phyloP scores from a whole-genome alignment of 2,113 vertebrate genomes.

The Seriola aureovittata region DNA sequence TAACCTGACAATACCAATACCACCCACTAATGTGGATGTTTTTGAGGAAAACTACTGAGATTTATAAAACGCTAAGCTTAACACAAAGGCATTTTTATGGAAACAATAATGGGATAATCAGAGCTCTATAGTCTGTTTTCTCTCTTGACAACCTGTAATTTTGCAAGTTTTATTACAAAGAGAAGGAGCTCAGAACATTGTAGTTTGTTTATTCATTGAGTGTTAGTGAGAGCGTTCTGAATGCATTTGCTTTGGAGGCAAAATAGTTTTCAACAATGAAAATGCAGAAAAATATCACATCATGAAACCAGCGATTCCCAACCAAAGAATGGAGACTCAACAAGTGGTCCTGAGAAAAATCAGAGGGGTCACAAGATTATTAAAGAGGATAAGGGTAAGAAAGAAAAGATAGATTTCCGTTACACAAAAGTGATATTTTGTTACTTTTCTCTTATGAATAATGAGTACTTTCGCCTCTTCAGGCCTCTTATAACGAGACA shows the following conservation, averaged over 20 bases:
- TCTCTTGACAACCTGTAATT: conserved; percentile 31
- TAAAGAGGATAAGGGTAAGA: background rate
- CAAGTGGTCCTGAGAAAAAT: background rate
- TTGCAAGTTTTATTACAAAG: conserved; percentile 14
- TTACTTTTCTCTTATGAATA: background rate
- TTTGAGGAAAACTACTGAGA: conserved; percentile 30
- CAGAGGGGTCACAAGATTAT: background rate
- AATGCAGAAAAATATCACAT: background rate
- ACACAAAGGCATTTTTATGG: conserved; percentile 43
- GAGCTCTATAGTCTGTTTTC: background rate
- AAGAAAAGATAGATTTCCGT: background rate
- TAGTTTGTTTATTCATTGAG: conserved; percentile 13
- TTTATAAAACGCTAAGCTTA: conserved; percentile 37
- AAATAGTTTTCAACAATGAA: conserved; percentile 12
- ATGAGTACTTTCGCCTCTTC: background rate
- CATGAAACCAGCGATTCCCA: background rate
- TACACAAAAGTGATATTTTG: background rate
- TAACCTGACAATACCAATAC: conserved; percentile 56
- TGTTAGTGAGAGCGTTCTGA: conserved; percentile 8
- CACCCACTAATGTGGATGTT: conserved; percentile 58
- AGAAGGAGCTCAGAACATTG: conserved; percentile 1
- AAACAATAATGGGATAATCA: conserved; percentile 41
- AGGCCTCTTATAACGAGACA: background rate
- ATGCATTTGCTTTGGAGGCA: conserved; percentile 20
- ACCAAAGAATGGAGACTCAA: background rate